These are phyloP conservation scores for Dicrurus megarhynchus DNA, from an alignment of 2,113 vertebrate genomes.

Conservation along the genomic window DNA sequence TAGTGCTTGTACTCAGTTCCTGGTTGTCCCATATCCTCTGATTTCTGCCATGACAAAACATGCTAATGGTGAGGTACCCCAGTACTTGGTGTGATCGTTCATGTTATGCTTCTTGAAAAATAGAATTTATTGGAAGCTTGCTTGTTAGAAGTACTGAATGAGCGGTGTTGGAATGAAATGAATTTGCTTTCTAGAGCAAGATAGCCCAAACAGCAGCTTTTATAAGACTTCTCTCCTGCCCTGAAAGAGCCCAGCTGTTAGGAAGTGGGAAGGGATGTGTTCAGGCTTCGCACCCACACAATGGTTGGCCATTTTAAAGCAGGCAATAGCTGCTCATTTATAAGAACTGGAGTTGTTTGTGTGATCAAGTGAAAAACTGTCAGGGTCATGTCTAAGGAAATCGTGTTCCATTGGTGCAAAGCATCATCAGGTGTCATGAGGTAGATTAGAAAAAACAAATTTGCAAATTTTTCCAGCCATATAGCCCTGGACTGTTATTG, in stretches of 20 bases:
- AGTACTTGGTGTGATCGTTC: rapidly evolving
- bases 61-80: neutral
- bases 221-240: neutral
- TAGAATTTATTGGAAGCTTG: neutral
- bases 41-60: neutral
- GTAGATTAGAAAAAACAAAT: slow-evolving; percentile 19
- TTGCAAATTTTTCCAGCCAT: neutral
- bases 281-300: neutral
- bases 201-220: neutral
- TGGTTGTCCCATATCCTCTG: neutral
- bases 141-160: neutral
- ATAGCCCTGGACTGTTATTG: neutral
- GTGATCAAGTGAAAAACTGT: neutral
- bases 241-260: neutral
- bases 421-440: neutral
- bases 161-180: neutral
- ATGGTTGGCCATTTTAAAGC: neutral
- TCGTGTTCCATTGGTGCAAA: neutral
- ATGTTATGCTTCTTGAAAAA: neutral
- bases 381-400: neutral
- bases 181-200: neutral
- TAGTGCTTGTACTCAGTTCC: neutral
- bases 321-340: neutral
- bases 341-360: neutral
- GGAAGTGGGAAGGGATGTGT: neutral